Conservation (phyloP, 2,113 vertebrate genomes). For the Tachysurus fulvidraco region DNA sequence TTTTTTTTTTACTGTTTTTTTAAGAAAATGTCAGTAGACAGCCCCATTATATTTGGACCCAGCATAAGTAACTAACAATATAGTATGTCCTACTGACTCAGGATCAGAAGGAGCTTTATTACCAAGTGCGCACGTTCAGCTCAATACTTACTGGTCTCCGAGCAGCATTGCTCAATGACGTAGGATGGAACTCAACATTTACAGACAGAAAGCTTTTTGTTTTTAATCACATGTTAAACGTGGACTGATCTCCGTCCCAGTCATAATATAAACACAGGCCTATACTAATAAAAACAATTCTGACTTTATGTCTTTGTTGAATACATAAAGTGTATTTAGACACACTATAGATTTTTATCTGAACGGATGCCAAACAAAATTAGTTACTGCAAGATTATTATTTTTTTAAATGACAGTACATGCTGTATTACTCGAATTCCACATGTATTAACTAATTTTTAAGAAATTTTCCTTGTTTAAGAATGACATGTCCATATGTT, state of each 20-base stretch:
- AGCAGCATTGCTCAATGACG: not conserved
- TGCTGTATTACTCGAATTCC: not conserved
- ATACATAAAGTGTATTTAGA: not conserved
- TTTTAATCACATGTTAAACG: not conserved
- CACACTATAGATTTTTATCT: not conserved
- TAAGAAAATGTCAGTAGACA: not conserved
- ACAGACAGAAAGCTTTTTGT: too few species aligned
- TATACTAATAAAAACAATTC: too few species aligned
- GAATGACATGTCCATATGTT: not conserved
- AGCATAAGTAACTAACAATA: not conserved
- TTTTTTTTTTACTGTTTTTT: too few species aligned
- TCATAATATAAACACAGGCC: too few species aligned
- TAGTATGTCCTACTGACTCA: too few species aligned
- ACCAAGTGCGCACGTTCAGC: not conserved
- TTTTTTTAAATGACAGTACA: not conserved
- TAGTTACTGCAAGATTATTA: too few species aligned
- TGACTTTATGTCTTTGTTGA: not conserved
- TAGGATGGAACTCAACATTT: too few species aligned
- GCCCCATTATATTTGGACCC: not conserved
- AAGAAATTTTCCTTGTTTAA: not conserved
- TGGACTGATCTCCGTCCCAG: not conserved
- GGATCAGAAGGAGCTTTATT: too few species aligned
- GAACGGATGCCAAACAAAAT: too few species aligned
- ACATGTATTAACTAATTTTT: not conserved
- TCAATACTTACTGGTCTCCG: not conserved